Base-by-base conservation (phyloP, 2,113 vertebrate genomes). In the Hydrolagus affinis region DNA sequence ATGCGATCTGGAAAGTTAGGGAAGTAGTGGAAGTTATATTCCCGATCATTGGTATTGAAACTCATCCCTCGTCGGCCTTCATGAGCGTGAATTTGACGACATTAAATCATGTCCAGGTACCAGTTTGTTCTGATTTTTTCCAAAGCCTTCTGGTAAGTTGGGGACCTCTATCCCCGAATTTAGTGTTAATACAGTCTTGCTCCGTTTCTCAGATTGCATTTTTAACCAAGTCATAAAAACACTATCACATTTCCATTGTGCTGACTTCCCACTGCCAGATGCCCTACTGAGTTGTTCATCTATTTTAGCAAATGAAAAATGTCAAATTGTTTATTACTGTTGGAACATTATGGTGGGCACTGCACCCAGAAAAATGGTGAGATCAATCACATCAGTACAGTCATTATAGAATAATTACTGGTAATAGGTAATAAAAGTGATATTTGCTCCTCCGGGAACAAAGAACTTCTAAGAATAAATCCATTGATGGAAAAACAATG, bases 221-320 rank as follows among this genome's bases (percentile, higher is more conserved):
- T 44, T 30, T 9, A n/a, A 28, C 14, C 23, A 64, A 80, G 77
- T 80, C 23, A 15, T 80, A 80, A 80, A 80, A 80, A 64, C 59
- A 77, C 23, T 28, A 75, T 77, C 59, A 77, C 10, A 83, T 80
- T 80, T 80, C 76, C n/a, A 62, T 80, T 28, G 25, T 11, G 25
- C 62, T 64, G 60, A 83, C 60, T 17, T 32, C 32, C 25, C 25
- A 68, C 28, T 66, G 60, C 25, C 9, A 66, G 62, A 21, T 32
- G 25, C 28, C 60, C 14, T 12, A 83, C 62, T 66, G 78, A 66
- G 78, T 8, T 83, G 25, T 66, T 66, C 15, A 32, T 64, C 25
- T 83, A 30, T 83, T 83, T 32, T 21, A 83, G 10, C 62, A 32
- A 32, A 30, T 83, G 78, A 66, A 32, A 83, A 66, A 64, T 83